Conservation (phyloP, 1,140 invertebrate species). For the Eupristina koningsbergeri region DNA sequence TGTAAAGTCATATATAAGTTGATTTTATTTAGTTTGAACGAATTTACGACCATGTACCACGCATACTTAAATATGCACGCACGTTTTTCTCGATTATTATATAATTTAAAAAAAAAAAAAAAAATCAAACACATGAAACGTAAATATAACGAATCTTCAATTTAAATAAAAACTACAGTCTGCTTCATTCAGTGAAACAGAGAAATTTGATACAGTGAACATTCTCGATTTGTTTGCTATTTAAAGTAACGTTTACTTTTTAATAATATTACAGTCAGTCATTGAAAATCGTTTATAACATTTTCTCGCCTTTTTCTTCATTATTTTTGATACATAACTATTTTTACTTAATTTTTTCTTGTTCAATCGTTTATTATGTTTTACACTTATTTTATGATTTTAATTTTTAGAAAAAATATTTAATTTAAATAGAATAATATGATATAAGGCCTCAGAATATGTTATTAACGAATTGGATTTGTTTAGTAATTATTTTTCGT, state of each 20-base stretch:
- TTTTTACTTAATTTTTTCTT: background rate
- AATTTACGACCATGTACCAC: background rate
- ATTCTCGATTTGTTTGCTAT: conserved; percentile 59
- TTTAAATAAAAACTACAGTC: conserved; percentile 20
- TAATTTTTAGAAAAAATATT: conserved; percentile 16
- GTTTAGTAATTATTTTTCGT: background rate
- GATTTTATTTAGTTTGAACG: background rate
- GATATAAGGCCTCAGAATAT: conserved; percentile 67
- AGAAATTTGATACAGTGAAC: conserved; percentile 62
- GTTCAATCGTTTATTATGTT: background rate
- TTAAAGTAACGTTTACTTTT: conserved; percentile 24
- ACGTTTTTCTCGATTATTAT: background rate
- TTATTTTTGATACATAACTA: background rate
- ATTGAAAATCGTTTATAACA: conserved; percentile 65
- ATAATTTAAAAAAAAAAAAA: background rate
- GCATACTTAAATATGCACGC: background rate
- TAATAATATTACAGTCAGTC: conserved; percentile 66
- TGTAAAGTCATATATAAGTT: conserved; percentile 3
- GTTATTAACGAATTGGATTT: conserved; percentile 51
- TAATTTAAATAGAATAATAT: conserved; percentile 14
- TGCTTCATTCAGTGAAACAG: background rate
- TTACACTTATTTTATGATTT: background rate
- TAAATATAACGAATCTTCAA: background rate
- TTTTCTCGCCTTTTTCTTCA: conserved; percentile 53
- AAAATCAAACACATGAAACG: background rate